Conservation (phyloP, 1,140 invertebrate genomes). For the Meloidogyne exigua region DNA sequence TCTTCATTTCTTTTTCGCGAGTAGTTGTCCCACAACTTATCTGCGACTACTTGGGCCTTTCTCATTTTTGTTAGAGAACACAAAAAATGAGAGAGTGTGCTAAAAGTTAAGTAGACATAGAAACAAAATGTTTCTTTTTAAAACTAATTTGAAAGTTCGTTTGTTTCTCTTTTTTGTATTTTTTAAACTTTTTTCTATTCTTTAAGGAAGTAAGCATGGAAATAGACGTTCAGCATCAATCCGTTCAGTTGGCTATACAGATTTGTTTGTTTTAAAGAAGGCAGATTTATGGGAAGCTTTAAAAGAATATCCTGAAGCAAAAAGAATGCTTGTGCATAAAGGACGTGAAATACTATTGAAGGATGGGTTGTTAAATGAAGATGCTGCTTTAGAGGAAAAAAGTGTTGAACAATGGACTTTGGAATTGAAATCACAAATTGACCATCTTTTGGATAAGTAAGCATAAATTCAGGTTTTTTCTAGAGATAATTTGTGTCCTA, state of each 20-base stretch:
- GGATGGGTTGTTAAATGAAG: conserved; percentile 85
- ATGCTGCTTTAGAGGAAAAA: conserved; percentile 68
- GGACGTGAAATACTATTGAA: conserved; percentile 87
- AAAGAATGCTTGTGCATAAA: conserved; percentile 77
- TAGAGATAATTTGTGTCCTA: not conserved
- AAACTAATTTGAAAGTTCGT: not conserved
- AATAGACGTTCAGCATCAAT: conserved; percentile 66
- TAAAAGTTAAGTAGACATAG: not conserved
- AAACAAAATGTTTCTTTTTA: no score
- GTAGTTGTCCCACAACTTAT: no score
- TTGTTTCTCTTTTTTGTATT: no score
- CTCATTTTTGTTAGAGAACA: no score
- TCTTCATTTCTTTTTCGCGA: no score
- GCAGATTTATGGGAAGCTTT: conserved; percentile 68
- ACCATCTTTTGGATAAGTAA: conserved; percentile 72
- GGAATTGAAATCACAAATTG: conserved; percentile 68
- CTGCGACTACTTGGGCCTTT: no score
- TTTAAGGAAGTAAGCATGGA: conserved; percentile 63
- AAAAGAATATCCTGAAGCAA: conserved; percentile 84
- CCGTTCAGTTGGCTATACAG: conserved; percentile 65
- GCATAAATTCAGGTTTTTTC: conserved; percentile 11
- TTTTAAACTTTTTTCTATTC: not conserved
- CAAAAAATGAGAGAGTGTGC: not conserved
- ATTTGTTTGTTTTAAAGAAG: conserved; percentile 66
- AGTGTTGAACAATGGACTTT: conserved; percentile 60